These are phyloP conservation scores for Setipinna tenuifilis DNA, from an alignment of 2,797 vertebrate species.

Conservation along the genomic window DNA sequence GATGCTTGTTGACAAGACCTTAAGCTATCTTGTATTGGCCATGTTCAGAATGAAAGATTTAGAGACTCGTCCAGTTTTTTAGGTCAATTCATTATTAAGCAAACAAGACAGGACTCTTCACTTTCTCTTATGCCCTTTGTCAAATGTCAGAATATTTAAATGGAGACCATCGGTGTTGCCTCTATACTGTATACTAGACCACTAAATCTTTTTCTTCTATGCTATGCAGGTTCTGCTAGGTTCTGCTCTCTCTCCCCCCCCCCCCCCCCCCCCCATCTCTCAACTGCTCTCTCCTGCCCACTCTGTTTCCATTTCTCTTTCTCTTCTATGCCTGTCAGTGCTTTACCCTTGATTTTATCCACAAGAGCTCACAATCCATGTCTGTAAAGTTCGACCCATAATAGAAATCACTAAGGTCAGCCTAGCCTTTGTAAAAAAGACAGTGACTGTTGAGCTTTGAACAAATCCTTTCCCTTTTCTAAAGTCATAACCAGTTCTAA, in stretches of 20 bases:
- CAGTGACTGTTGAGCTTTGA: slow-evolving; percentile 53
- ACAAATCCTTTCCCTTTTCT: slow-evolving; percentile 38
- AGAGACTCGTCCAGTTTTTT: background rate
- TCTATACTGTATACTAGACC: background rate
- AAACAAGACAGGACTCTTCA: background rate
- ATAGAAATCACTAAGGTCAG: slow-evolving; percentile 35
- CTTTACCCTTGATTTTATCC: background rate
- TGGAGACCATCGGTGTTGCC: background rate
- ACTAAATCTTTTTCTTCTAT: background rate
- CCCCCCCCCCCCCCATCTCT: too few relatives aligned
- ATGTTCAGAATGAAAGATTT: background rate
- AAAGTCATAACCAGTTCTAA: slow-evolving; percentile 57
- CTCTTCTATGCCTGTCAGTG: background rate
- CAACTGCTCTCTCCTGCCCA: too few relatives aligned
- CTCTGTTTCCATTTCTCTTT: too few relatives aligned
- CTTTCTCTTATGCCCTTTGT: background rate
- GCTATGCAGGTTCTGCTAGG: background rate
- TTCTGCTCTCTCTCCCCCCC: background rate
- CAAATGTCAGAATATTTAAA: background rate
- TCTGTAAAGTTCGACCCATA: slow-evolving; percentile 32
- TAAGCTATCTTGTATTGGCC: background rate
- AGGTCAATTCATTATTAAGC: background rate
- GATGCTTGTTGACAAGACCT: background rate
- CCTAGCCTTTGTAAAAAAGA: slow-evolving; percentile 39
- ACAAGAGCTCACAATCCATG: background rate